Evolutionary conservation across 2,113 vertebrate species (phyloP), one percentile per base, ranked within the genome.

Genomic region (Lathamus discolor): DNA sequence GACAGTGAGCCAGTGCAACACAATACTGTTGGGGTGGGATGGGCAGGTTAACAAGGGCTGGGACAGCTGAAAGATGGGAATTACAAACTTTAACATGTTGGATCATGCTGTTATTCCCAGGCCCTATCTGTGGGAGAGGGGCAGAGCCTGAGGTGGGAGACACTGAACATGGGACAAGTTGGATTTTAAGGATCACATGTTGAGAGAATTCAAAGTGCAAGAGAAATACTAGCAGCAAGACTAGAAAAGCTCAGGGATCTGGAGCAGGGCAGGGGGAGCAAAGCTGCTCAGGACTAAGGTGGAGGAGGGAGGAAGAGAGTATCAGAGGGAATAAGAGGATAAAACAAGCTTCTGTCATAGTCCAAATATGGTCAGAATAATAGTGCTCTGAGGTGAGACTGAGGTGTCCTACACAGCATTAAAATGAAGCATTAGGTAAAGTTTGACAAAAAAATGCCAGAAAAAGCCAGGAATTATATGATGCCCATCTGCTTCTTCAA

Each of bases 1-100:
- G 83, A 82, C 84, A 46, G 31, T 4, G 11, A 83, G 27, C n/a
- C 79, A 39, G 4, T 1, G 3, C 41, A 46, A 29, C 25, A 57
- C 64, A 44, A 9, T 0, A 0, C 51, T 9, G 17, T 24, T 1
- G 0, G 33, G 22, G 16, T 0, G 0, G 55, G 81, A 23, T 2
- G 16, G 39, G 51, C 76, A 82, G 41, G 44, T 7, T 48, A 41
- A 59, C 59, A 62, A 2, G 1, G 35, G 24, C 51, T 18, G 5
- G 78, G n/a, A 59, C 23, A 59, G 64, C 48, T 2, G 3, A 84
- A n/a, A 85, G 43, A 16, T 7, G 55, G 48, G 49, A 95, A 86
- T 61, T 51, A 35, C 59, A 75, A 74, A 46, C 24, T 61, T 67
- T 35, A n/a, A 5, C n/a, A 9, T 27, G 37, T 14, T 57, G 31